Evolutionary conservation across 2,888 invertebrate genomes (phyloP).

Genomic region (Apoderus coryli): DNA sequence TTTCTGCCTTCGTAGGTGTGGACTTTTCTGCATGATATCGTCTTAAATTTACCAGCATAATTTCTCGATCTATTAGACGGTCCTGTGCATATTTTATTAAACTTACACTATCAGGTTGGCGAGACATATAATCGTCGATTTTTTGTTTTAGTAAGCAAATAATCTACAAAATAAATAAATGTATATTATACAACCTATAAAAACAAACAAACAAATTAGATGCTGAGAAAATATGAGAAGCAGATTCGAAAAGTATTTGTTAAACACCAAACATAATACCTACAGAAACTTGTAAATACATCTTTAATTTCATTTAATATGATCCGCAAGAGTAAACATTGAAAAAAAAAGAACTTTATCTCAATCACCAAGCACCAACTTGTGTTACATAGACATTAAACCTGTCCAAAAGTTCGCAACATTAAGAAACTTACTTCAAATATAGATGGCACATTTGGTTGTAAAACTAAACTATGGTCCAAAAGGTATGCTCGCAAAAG

Average conservation of each 20-base stretch:
- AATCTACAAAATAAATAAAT: conserved; percentile 38
- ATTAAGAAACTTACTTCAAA: conserved; percentile 71
- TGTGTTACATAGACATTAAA: too few relatives aligned
- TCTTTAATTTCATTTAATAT: too few relatives aligned
- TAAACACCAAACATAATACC: too few relatives aligned
- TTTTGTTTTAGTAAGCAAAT: conserved; percentile 69
- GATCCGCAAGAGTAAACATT: too few relatives aligned
- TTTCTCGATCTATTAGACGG: conserved; percentile 66
- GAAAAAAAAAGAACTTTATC: too few relatives aligned
- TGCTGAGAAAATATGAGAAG: too few relatives aligned
- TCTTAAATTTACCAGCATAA: conserved; percentile 54
- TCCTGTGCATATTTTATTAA: conserved; percentile 64
- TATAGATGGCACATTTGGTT: conserved; percentile 81
- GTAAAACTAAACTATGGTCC: conserved; percentile 70
- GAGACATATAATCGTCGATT: conserved; percentile 62
- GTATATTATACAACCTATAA: too few relatives aligned
- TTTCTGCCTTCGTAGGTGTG: conserved; percentile 12
- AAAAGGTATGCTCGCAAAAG: conserved; percentile 76
- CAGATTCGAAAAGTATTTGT: too few relatives aligned
- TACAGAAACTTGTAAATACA: too few relatives aligned
- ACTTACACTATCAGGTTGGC: conserved; percentile 42
- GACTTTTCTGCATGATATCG: conserved; percentile 40
- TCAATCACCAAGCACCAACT: too few relatives aligned
- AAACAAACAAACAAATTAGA: not conserved
- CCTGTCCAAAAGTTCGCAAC: too few relatives aligned